Base-by-base conservation (phyloP, 2,888 invertebrate species). In the Eulithis prunata region DNA sequence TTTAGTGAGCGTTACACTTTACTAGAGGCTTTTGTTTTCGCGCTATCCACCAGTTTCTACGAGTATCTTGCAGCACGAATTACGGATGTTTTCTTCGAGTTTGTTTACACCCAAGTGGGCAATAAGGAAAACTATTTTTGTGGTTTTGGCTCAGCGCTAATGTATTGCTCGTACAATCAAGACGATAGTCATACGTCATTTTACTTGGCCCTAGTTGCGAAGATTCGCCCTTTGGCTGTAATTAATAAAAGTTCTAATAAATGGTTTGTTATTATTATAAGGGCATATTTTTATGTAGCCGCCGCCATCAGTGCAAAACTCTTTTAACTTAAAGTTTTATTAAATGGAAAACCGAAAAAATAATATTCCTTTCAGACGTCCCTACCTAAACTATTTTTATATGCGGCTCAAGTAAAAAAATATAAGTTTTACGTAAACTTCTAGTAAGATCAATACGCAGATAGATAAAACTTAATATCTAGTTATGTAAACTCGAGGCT, bases 1-100 rank as follows among this genome's bases (percentile, higher is more conserved):
- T 57, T 73, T 78, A 75, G 75, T 76, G 70, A 79, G 72, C 75
- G 74, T 73, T 80, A 78, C 76, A 78, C 76, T 75, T 69, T 71
- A 70, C 70, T 68, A 62, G 71, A 70, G 61, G 64, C 73, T 75
- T 76, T 80, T 81, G 77, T 79, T 81, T 74, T 68, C 68, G 45
- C 61, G 59, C 67, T 68, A 70, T 72, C 64, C 64, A 64, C 58
- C 66, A 67, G 59, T 68, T 78, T 73, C 72, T 69, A 73, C 60
- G 66, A 41, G 10, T 32, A 32, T 32, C 41, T 64, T 62, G 69
- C 63, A 66, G 69, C 66, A 66, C 69, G 47, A 61, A 47, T 76
- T 78, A 81, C 76, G 77, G 70, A 76, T 77, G 75, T 74, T 73
- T 69, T 66, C 75, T 78, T 74, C 70, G 64, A 70, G 72, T 71